Evolutionary conservation across 2,888 invertebrate genomes (phyloP), one percentile per base, ranked within the genome.

Genomic region (Drosophila barbarae): DNA sequence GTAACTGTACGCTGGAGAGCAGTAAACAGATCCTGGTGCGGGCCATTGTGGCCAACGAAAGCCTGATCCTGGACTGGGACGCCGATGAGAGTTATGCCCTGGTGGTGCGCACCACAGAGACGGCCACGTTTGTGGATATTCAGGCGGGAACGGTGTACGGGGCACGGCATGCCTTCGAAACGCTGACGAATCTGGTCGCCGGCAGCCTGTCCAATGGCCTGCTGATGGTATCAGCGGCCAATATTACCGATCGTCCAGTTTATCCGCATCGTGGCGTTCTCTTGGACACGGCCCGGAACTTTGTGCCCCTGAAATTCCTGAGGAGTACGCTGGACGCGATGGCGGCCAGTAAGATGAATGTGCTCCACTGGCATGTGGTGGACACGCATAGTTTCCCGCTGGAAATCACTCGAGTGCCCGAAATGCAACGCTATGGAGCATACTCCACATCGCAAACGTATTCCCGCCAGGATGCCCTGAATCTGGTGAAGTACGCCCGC

Each of bases 371-470:
- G 97, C 96, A 96, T 86, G 93, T 93, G 0, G 95, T 95, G 0
- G 98, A 98, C 89, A 93, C 96, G 1, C 97, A 98, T 75, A 97
- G 97, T 79, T 98, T 98, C 89, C 98, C 98, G 0, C 91, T 97
- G 83, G 94, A 95, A 83, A 93, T 94, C 0, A 91, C 91, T n/a
- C 91, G 93, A 39, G 92, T 94, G 21, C 95, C 95, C 0, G 93
- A 94, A 79, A 92, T 96, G 90, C 92, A 94, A 2, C 92, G 91
- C 59, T 94, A 92, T 77, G 95, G 95, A 0, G 94, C 95, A 0
- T 95, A 95, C 84, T 92, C 95, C 0, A 89, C 90, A 0, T 88
- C 91, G 2, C 92, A 94, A 84, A 92, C 94, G 18, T 96, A 97
- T 87, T 91, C 92, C 0, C 90, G 91, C 0, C 89, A 90, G 36